Evolutionary conservation across 1,140 invertebrate species (phyloP).

Genomic region (Platyura marginata): DNA sequence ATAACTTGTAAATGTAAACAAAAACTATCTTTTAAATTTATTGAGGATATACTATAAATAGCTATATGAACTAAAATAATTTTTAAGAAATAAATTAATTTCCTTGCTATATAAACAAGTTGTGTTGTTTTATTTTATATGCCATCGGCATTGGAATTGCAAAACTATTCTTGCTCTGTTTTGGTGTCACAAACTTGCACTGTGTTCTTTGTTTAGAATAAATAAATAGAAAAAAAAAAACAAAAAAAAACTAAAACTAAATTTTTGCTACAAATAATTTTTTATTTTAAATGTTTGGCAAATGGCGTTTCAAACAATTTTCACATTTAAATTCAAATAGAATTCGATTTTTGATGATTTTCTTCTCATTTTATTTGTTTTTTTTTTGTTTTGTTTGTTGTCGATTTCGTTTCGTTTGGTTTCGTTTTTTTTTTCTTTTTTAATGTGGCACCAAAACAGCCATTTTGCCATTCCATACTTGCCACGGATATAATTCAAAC

Average conservation of each 20-base stretch:
- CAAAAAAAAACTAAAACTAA: no score
- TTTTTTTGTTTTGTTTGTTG: background rate
- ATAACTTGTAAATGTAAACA: no score
- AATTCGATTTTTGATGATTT: background rate
- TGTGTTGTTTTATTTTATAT: background rate
- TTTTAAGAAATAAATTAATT: constrained; percentile 4
- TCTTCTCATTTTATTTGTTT: background rate
- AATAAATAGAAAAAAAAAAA: background rate
- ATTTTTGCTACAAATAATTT: no score
- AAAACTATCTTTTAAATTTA: no score
- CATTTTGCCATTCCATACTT: constrained; percentile 37
- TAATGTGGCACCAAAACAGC: constrained; percentile 46
- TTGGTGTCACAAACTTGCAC: constrained; percentile 13
- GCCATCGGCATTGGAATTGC: background rate
- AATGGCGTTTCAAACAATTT: background rate
- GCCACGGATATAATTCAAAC: constrained; percentile 10
- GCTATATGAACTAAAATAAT: background rate
- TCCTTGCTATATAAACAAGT: constrained; percentile 4
- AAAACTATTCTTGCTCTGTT: constrained; percentile 11
- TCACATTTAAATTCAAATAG: background rate
- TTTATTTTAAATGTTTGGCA: background rate
- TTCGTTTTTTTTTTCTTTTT: background rate
- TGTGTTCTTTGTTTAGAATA: background rate
- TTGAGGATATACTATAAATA: no score
- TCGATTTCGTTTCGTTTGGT: background rate